Evolutionary conservation across 1,140 invertebrate genomes (phyloP).

Genomic region (Lysiphlebus fabarum): DNA sequence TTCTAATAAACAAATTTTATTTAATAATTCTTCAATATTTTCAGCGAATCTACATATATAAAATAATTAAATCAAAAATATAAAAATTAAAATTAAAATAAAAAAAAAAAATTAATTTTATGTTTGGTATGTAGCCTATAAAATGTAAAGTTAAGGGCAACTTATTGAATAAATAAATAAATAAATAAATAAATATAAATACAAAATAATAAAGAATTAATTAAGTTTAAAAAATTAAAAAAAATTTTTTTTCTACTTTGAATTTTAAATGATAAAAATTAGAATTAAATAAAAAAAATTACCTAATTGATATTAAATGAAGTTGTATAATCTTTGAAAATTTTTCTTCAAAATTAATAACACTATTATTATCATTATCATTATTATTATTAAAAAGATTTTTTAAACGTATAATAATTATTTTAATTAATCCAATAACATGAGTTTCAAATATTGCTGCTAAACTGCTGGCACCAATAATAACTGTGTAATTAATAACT

Average conservation of each 20-base stretch:
- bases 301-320: slow-evolving; percentile 29
- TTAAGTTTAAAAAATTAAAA: too few relatives aligned
- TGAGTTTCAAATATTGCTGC: slow-evolving; percentile 35
- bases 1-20: slow-evolving; percentile 33
- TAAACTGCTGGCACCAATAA: slow-evolving; percentile 30
- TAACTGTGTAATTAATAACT: slow-evolving; percentile 26
- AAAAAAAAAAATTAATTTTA: too few relatives aligned
- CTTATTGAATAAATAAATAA: slow-evolving; percentile 27
- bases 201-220: neutral
- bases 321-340: slow-evolving; percentile 17
- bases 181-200: neutral
- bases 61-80: too few relatives aligned
- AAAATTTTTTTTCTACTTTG: too few relatives aligned
- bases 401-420: slow-evolving; percentile 26
- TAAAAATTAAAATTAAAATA: too few relatives aligned
- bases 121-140: too few relatives aligned
- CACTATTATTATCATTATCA: neutral
- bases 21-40: slow-evolving; percentile 30
- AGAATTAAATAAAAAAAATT: slow-evolving; percentile 9
- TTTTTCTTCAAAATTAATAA: slow-evolving; percentile 5
- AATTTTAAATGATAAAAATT: too few relatives aligned
- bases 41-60: slow-evolving; percentile 32
- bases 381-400: slow-evolving; percentile 13
- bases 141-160: too few relatives aligned
- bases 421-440: slow-evolving; percentile 32